phyloP scores from a whole-genome alignment of 2,888 invertebrate species.

The Cyrtodaria siliqua region DNA sequence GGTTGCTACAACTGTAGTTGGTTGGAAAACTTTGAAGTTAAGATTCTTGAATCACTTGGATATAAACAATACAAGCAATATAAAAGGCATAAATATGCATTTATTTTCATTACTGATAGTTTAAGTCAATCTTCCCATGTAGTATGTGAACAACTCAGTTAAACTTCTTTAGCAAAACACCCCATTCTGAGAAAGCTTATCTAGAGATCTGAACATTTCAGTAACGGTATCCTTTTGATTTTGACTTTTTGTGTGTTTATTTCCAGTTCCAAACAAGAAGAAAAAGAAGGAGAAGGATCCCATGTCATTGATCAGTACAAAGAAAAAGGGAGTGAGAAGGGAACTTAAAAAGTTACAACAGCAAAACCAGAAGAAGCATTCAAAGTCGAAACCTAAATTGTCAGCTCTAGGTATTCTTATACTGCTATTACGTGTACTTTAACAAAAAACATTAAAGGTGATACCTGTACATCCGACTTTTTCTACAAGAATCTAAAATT shows the following conservation, averaged over 20 bases:
- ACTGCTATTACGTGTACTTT: too few relatives aligned
- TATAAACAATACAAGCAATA: too few relatives aligned
- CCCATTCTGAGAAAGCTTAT: not conserved
- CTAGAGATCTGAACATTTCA: not conserved
- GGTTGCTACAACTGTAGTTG: too few relatives aligned
- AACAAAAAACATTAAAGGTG: too few relatives aligned
- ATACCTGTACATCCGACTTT: too few relatives aligned
- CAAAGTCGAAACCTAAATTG: not conserved
- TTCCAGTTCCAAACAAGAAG: conserved; percentile 40
- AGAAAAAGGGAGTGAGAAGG: conserved; percentile 70
- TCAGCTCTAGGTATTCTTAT: not conserved
- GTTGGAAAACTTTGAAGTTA: too few relatives aligned
- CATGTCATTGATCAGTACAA: conserved; percentile 71
- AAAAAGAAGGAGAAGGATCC: conserved; percentile 64
- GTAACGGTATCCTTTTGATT: too few relatives aligned
- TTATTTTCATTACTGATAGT: conserved; percentile 70
- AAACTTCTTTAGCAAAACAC: conserved; percentile 13
- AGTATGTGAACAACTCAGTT: conserved; percentile 64
- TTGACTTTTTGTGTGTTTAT: too few relatives aligned
- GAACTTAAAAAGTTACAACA: conserved; percentile 64
- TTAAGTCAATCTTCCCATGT: conserved; percentile 69
- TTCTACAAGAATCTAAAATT: too few relatives aligned
- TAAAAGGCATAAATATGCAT: conserved; percentile 60
- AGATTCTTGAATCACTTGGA: too few relatives aligned
- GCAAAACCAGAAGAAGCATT: conserved; percentile 9